These are phyloP conservation scores for Danio kyathit DNA, from an alignment of 2,797 vertebrate genomes.

Conservation along the genomic window DNA sequence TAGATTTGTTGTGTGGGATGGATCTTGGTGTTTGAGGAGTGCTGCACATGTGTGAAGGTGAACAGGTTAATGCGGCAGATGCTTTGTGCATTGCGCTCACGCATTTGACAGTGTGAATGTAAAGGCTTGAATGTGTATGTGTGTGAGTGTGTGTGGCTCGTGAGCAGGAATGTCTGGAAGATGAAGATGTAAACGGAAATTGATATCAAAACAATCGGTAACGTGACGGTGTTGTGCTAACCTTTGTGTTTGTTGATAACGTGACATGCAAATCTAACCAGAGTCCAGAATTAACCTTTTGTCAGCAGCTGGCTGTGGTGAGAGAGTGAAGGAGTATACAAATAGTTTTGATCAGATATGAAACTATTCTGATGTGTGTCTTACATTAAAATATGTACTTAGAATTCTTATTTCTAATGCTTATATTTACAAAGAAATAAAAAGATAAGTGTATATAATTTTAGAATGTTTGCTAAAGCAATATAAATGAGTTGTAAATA, in stretches of 20 bases:
- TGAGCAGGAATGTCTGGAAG: slow-evolving; percentile 31
- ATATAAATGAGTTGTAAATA: too few relatives aligned
- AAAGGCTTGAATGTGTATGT: too few relatives aligned
- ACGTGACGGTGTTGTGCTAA: not conserved
- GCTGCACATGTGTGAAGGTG: slow-evolving; percentile 58
- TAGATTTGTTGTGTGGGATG: slow-evolving; percentile 63
- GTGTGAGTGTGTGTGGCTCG: slow-evolving; percentile 50
- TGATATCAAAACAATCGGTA: slow-evolving; percentile 9
- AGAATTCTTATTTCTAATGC: too few relatives aligned
- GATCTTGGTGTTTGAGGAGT: slow-evolving; percentile 54
- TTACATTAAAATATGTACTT: too few relatives aligned
- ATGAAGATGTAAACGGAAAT: not conserved
- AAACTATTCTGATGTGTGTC: too few relatives aligned
- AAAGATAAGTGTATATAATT: too few relatives aligned
- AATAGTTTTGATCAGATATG: not conserved
- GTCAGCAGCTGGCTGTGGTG: not conserved
- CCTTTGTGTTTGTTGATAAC: slow-evolving; percentile 15
- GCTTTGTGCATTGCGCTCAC: slow-evolving; percentile 50
- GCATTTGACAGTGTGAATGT: slow-evolving; percentile 16
- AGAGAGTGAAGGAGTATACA: not conserved
- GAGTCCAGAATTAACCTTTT: not conserved
- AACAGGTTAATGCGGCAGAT: slow-evolving; percentile 61
- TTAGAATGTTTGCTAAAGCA: too few relatives aligned
- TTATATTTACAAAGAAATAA: too few relatives aligned
- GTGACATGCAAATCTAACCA: slow-evolving; percentile 9